A percentile compares a stretch with the other conserved stretches of the same genome.
phyloP scores from a whole-genome alignment of 2,888 invertebrate genomes.

The Cyclophora punctaria region DNA sequence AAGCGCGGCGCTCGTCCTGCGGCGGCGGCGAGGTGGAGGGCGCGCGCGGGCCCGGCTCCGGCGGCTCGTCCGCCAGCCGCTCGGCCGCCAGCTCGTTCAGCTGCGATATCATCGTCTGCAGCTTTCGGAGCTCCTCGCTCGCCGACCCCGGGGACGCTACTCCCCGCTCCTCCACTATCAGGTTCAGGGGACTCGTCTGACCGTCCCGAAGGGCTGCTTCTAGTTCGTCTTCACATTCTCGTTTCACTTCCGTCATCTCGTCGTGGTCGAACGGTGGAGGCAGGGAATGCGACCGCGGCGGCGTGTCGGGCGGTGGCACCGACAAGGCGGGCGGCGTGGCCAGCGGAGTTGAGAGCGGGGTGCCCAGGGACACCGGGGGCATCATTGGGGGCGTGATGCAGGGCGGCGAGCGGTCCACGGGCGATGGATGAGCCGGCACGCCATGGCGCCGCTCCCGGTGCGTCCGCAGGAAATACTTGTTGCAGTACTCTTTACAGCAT shows the following conservation, averaged over 20 bases:
- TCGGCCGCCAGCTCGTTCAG: conserved; percentile 85
- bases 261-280: conserved; percentile 49
- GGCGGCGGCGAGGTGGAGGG: conserved; percentile 58
- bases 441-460: conserved; percentile 97
- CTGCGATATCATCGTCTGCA: conserved; percentile 93
- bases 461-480: conserved; percentile 92
- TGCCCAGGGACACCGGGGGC: conserved; percentile 24
- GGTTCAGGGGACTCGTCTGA: conserved; percentile 85
- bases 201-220: conserved; percentile 69
- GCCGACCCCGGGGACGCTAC: conserved; percentile 77
- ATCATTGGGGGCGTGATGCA: conserved; percentile 46
- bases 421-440: conserved; percentile 69
- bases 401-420: conserved; percentile 67
- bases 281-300: conserved; percentile 45
- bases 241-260: conserved; percentile 71
- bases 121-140: conserved; percentile 89
- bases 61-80: conserved; percentile 55
- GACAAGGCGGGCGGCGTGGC: conserved; percentile 83
- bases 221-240: conserved; percentile 58
- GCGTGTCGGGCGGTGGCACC: conserved; percentile 83
- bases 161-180: conserved; percentile 82
- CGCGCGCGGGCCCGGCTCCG: conserved; percentile 41
- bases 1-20: conserved; percentile 68
- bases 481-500: conserved; percentile 94
- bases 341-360: conserved; percentile 74